Percentiles rank a stretch among this genome's conserved stretches.
These are phyloP conservation scores for Syrphus vitripennis DNA, from an alignment of 2,888 invertebrate species.

Conservation along the genomic window DNA sequence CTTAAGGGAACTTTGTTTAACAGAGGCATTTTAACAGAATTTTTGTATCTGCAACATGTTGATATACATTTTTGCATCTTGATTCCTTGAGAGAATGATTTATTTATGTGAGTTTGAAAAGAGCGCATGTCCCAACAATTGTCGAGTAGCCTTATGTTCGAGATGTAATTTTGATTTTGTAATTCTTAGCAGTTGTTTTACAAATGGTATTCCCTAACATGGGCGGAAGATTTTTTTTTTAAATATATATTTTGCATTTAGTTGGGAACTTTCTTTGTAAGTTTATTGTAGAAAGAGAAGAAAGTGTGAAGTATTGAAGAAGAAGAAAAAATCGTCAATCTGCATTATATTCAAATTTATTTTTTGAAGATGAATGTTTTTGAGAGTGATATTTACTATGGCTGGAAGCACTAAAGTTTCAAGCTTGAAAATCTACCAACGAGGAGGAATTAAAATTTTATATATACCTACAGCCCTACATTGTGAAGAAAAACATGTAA, in stretches of 20 bases:
- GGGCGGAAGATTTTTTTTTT: not conserved
- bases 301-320: not conserved
- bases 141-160: not conserved
- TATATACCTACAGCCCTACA: too few species aligned
- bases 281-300: not conserved
- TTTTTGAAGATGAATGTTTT: not conserved
- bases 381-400: not conserved
- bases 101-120: not conserved
- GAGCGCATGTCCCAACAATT: slow-evolving; percentile 43
- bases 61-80: not conserved
- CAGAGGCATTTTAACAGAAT: not conserved
- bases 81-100: not conserved
- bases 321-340: not conserved
- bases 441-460: too few species aligned
- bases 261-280: not conserved
- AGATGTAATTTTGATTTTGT: not conserved
- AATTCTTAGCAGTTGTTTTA: slow-evolving; percentile 10
- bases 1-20: not conserved
- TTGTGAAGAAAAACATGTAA: too few species aligned
- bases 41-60: slow-evolving; percentile 6
- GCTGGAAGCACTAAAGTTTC: too few species aligned
- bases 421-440: too few species aligned
- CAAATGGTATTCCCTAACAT: not conserved
- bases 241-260: not conserved
- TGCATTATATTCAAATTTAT: not conserved